These are phyloP conservation scores for Polietes domitor DNA, from an alignment of 2,888 invertebrate genomes.

Conservation along the genomic window DNA sequence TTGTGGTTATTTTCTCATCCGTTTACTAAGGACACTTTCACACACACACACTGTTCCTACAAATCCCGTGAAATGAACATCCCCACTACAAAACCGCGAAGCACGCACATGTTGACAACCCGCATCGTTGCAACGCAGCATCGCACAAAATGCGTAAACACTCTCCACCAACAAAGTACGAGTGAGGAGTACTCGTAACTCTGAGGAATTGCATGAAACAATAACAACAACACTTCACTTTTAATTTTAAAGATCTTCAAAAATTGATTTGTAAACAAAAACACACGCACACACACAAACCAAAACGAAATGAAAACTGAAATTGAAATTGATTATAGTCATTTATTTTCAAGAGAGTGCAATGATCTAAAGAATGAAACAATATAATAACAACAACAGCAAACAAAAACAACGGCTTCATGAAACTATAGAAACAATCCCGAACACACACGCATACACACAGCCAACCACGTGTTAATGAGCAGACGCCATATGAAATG, in stretches of 20 bases:
- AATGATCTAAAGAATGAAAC: conserved; percentile 44
- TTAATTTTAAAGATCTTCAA: conserved; percentile 25
- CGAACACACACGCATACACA: conserved; percentile 7
- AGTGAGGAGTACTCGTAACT: not conserved
- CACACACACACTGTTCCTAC: too few relatives aligned
- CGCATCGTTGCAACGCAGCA: conserved; percentile 36
- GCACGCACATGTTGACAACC: conserved; percentile 68
- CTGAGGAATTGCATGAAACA: conserved; percentile 44
- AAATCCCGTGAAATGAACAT: too few relatives aligned
- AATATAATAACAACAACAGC: not conserved
- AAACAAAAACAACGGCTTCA: not conserved
- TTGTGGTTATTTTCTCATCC: too few relatives aligned
- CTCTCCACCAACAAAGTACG: conserved; percentile 48
- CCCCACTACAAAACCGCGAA: conserved; percentile 40
- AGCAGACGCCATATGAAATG: conserved; percentile 10
- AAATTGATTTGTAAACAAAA: conserved; percentile 56
- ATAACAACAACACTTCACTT: conserved; percentile 4
- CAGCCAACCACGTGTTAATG: conserved; percentile 1
- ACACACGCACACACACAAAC: too few relatives aligned
- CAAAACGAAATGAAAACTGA: conserved; percentile 23
- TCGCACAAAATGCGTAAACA: conserved; percentile 32
- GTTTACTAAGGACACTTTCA: too few relatives aligned
- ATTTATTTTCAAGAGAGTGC: conserved; percentile 39
- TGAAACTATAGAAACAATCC: not conserved
- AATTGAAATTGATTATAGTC: conserved; percentile 43